Evolutionary conservation across 2,888 invertebrate species (phyloP).

Genomic region (Ophion ellenae): DNA sequence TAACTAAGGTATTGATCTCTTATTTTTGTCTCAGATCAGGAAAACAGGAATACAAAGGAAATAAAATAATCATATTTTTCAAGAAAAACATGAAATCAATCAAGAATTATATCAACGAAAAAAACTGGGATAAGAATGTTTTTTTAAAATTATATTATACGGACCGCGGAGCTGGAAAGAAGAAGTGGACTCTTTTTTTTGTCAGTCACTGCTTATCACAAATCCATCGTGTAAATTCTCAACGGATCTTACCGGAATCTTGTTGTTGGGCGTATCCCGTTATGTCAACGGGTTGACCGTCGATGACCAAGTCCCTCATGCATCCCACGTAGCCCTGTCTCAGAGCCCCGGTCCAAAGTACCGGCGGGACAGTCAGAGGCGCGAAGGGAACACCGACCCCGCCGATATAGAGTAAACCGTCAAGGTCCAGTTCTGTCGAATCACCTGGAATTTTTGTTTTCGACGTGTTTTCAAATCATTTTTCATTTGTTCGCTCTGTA

Average conservation of each 20-base stretch:
- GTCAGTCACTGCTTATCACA: too few relatives aligned
- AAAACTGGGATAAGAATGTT: too few relatives aligned
- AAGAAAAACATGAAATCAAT: too few relatives aligned
- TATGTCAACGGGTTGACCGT: conserved; percentile 94
- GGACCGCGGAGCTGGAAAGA: too few relatives aligned
- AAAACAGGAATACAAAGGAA: too few relatives aligned
- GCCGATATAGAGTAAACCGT: conserved; percentile 94
- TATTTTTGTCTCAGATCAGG: too few relatives aligned
- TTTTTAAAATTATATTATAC: too few relatives aligned
- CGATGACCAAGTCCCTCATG: conserved; percentile 94
- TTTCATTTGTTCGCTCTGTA: too few relatives aligned
- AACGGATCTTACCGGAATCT: conserved; percentile 89
- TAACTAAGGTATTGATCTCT: too few relatives aligned
- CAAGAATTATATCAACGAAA: too few relatives aligned
- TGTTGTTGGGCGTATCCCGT: conserved; percentile 95
- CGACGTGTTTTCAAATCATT: not conserved
- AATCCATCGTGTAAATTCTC: not conserved
- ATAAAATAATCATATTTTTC: too few relatives aligned
- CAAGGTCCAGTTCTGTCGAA: conserved; percentile 94
- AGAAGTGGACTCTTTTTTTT: too few relatives aligned
- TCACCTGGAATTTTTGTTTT: conserved; percentile 86
- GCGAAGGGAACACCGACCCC: conserved; percentile 93
- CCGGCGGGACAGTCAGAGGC: conserved; percentile 91
- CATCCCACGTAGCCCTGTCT: conserved; percentile 97
- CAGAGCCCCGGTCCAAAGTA: conserved; percentile 95